These are phyloP conservation scores for Camelus dromedarius DNA, from an alignment of 2,113 vertebrate species.

Conservation along the genomic window DNA sequence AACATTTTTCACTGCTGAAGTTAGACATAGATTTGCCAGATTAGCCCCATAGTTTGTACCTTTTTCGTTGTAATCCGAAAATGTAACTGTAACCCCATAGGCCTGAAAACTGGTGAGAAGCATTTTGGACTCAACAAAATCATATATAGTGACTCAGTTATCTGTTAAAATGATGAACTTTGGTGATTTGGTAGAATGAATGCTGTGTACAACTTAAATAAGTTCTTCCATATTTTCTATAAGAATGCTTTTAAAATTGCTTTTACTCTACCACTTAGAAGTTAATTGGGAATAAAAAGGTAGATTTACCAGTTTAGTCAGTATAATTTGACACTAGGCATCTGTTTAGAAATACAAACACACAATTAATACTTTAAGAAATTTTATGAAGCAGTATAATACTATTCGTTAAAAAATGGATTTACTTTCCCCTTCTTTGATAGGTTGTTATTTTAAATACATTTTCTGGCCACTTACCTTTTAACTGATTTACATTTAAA, in stretches of 20 bases:
- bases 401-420: not conserved
- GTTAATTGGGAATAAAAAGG: slow-evolving; percentile 50
- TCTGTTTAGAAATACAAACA: slow-evolving; percentile 44
- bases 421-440: not conserved
- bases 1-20: slow-evolving; percentile 45
- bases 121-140: not conserved
- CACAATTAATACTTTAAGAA: not conserved
- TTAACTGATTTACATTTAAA: slow-evolving; percentile 50
- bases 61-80: not conserved
- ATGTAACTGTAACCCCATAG: not conserved
- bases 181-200: not conserved
- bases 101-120: slow-evolving; percentile 31
- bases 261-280: slow-evolving; percentile 35
- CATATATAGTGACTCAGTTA: not conserved
- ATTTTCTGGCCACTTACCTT: slow-evolving; percentile 23
- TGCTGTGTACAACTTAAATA: not conserved
- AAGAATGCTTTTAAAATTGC: slow-evolving; percentile 16
- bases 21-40: slow-evolving; percentile 11
- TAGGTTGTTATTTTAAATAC: not conserved
- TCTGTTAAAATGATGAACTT: not conserved
- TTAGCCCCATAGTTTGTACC: not conserved
- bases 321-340: slow-evolving; percentile 15
- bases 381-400: not conserved
- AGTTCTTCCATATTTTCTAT: slow-evolving; percentile 36
- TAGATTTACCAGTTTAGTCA: not conserved